Evolutionary conservation across 2,888 invertebrate species (phyloP).

Genomic region (Itoplectis maculator): DNA sequence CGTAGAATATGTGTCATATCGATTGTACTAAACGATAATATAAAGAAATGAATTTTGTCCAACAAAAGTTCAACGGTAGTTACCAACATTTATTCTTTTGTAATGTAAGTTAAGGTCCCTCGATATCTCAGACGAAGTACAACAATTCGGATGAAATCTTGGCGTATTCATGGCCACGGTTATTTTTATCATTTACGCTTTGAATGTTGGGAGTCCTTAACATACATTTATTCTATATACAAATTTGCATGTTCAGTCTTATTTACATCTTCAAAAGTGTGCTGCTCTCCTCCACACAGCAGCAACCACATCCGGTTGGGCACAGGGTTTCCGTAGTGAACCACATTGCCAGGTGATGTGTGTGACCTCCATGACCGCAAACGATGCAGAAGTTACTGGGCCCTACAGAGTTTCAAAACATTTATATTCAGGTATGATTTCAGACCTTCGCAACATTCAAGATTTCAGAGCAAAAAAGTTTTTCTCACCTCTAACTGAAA

Average conservation of each 20-base stretch:
- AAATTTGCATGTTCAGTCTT: slow-evolving; percentile 52
- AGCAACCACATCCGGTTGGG: slow-evolving; percentile 97
- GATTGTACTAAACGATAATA: slow-evolving; percentile 1
- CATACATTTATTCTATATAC: slow-evolving; percentile 32
- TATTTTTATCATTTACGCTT: neutral
- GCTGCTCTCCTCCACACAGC: slow-evolving; percentile 91
- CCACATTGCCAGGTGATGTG: slow-evolving; percentile 94
- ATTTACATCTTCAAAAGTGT: slow-evolving; percentile 85
- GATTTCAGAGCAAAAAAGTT: slow-evolving; percentile 22
- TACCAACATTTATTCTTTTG: slow-evolving; percentile 25
- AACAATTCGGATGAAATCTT: neutral
- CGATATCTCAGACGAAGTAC: neutral
- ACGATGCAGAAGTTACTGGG: slow-evolving; percentile 93
- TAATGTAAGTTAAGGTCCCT: slow-evolving; percentile 13
- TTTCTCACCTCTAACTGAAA: slow-evolving; percentile 91
- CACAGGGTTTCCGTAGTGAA: slow-evolving; percentile 91
- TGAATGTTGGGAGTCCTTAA: neutral
- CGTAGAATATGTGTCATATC: neutral
- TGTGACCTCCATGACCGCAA: slow-evolving; percentile 98
- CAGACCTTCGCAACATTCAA: neutral
- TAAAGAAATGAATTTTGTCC: neutral
- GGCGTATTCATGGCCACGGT: neutral
- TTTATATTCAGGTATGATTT: slow-evolving; percentile 16
- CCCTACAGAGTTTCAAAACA: slow-evolving; percentile 78
- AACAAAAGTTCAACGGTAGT: slow-evolving; percentile 24